phyloP scores from a whole-genome alignment of 2,888 invertebrate species.

The Monoplex corrugatus region DNA sequence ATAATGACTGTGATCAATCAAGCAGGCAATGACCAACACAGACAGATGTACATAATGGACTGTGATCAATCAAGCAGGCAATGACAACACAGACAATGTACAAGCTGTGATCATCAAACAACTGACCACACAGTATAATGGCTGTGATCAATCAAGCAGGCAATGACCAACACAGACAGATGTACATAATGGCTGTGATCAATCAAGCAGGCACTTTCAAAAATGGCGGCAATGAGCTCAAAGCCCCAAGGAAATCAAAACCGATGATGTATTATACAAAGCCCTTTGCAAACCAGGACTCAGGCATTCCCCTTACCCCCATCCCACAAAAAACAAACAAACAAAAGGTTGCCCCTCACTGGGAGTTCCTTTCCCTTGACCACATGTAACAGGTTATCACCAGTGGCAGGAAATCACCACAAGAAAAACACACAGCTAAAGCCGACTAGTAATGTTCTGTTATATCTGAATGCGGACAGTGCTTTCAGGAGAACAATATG shows the following conservation, averaged over 20 bases:
- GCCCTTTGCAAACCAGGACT: background rate
- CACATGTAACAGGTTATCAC: background rate
- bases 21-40: too few species aligned
- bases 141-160: slow-evolving; percentile 31
- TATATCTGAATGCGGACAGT: background rate
- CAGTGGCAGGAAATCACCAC: background rate
- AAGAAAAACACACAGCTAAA: background rate
- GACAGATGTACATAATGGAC: background rate
- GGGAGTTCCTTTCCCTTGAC: background rate
- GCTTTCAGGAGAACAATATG: background rate
- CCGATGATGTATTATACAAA: background rate
- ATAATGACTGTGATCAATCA: too few species aligned
- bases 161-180: too few species aligned
- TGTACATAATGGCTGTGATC: slow-evolving; percentile 1
- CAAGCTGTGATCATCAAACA: too few species aligned
- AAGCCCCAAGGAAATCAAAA: background rate
- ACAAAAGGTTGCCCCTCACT: too few species aligned
- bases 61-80: background rate
- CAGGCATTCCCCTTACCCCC: background rate
- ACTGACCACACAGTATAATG: too few species aligned
- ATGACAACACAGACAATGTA: slow-evolving; percentile 1
- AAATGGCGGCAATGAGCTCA: background rate
- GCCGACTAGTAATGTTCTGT: too few species aligned
- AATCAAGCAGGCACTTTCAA: slow-evolving; percentile 34
- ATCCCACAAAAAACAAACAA: too few species aligned